Base-by-base conservation (phyloP, 2,888 invertebrate genomes). In the Noctua pronuba region DNA sequence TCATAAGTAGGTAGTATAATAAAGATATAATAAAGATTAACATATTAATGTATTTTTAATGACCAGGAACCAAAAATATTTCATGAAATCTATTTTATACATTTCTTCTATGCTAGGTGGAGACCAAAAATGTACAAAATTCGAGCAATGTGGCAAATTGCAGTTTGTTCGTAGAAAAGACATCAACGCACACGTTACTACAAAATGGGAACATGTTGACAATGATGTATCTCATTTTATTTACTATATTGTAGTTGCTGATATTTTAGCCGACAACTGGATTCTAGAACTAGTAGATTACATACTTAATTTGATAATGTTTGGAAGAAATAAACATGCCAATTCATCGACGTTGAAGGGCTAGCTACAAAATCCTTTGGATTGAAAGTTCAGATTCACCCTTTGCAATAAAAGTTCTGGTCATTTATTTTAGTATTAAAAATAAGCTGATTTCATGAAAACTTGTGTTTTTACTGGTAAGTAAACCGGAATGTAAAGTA, bases 141-240 rank as follows among this genome's bases (percentile, higher is more conserved):
- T 28, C 6, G 8, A 65, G 46, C 18, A 68, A 41, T 65, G 18
- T 62, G 28, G 24, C n/a, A 46, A 60, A 52, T 41, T 24, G 21
- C 60, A 44, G 67, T 70, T 18, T 49, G 41, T 71, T 67, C 86
- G 76, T 85, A 66, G 73, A 81, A 85, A 88, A 90, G 90, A 90
- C 75, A 79, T 90, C 84, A 90, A 90, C 90, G 90, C 86, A 88
- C 72, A 10, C 28, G 18, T 28, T 2, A 21, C 21, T 31, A 31
- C n/a, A 44, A 18, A n/a, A 41, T n/a, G 65, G n/a, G 18, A 65
- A 28, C 16, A 7, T 21, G 11, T 1, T 35, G 18, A 4, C 35
- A 35, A 5, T 21, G 31, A 31, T 62, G 21, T 31, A 31, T 62
- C 35, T 62, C 10, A 62, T 62, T 35, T 5, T 31, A 60, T 21